Percentiles rank a stretch among this genome's conserved stretches.
Conservation (phyloP, 2,797 vertebrate species). For the Rhabdophis nuchalis region DNA sequence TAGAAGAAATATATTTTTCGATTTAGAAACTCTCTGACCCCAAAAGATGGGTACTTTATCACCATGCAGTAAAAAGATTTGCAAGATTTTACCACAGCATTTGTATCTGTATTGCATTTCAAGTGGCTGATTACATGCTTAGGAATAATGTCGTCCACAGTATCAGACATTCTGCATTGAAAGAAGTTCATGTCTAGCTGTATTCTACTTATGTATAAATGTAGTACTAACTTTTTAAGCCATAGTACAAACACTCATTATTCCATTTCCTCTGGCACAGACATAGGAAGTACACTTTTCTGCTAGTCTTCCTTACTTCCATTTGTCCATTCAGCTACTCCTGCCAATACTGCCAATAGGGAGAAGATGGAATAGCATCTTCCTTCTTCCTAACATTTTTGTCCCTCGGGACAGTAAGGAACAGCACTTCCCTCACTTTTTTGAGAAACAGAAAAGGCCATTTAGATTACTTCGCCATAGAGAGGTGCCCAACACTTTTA, state of each 20-base stretch:
- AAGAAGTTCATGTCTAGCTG: background rate
- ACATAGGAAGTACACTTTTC: background rate
- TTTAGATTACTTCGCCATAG: background rate
- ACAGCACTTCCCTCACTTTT: background rate
- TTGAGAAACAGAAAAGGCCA: background rate
- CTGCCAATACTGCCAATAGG: background rate
- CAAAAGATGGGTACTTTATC: background rate
- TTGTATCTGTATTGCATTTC: background rate
- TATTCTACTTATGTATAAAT: background rate
- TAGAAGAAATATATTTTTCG: background rate
- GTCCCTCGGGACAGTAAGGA: background rate
- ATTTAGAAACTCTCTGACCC: background rate
- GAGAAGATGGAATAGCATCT: background rate
- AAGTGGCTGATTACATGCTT: background rate
- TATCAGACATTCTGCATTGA: background rate
- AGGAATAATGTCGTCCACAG: background rate
- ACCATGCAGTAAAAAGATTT: background rate
- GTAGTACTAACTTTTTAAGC: background rate
- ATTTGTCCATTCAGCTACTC: background rate
- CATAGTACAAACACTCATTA: background rate
- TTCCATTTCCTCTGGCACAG: background rate
- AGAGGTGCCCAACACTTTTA: background rate
- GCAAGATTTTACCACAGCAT: background rate
- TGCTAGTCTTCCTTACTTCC: background rate
- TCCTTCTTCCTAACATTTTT: background rate